A percentile compares a stretch with the other conserved stretches of the same genome.
Conservation (phyloP, 1,140 invertebrate genomes). For the Olivierus martensii region DNA sequence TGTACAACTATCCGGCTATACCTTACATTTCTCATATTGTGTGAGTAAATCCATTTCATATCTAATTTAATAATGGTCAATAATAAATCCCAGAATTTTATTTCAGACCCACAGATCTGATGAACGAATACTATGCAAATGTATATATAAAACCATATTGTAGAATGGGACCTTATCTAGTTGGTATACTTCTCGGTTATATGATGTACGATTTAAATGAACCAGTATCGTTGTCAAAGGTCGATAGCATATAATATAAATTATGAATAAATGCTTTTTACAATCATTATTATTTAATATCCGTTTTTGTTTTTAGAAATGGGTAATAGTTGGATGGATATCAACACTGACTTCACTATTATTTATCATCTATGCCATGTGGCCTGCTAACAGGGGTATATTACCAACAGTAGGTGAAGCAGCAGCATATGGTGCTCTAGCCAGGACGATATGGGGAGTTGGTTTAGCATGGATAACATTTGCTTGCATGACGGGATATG, state of each 20-base stretch:
- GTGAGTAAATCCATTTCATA: constrained; percentile 13
- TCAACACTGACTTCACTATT: not conserved
- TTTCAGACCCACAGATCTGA: constrained; percentile 14
- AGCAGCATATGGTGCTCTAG: constrained; percentile 65
- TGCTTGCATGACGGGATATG: constrained; percentile 62
- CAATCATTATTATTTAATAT: not conserved
- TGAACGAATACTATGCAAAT: constrained; percentile 59
- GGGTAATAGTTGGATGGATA: constrained; percentile 15
- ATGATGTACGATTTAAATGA: constrained; percentile 21
- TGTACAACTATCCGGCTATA: constrained; percentile 21
- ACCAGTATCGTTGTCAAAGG: not conserved
- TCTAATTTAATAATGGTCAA: no score
- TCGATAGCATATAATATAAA: not conserved
- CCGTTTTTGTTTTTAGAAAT: not conserved
- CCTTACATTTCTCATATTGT: constrained; percentile 20
- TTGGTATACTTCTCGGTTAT: constrained; percentile 36
- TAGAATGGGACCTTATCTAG: constrained; percentile 36
- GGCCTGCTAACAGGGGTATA: constrained; percentile 20
- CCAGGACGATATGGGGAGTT: constrained; percentile 68
- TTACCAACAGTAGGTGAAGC: constrained; percentile 23
- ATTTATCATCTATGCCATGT: constrained; percentile 20
- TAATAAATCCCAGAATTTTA: no score
- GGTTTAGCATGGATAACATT: constrained; percentile 72
- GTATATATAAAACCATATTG: constrained; percentile 61
- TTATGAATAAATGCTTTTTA: not conserved